These are phyloP conservation scores for Ptiloglossa arizonensis DNA, from an alignment of 1,140 invertebrate genomes.

Conservation along the genomic window DNA sequence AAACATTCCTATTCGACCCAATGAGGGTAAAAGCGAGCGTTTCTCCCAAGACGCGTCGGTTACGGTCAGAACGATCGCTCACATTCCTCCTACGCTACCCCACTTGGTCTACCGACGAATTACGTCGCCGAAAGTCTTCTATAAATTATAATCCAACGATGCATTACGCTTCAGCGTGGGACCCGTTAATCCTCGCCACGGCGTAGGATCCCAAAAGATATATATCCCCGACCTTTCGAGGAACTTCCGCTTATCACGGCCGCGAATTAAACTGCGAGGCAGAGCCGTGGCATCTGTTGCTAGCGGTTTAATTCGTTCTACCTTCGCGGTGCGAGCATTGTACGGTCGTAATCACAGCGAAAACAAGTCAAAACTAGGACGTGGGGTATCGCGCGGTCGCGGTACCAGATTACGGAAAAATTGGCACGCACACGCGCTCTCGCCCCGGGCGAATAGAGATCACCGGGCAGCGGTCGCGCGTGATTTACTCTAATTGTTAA, in stretches of 20 bases:
- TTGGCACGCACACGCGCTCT: slow-evolving; percentile 37
- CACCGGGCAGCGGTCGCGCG: background rate
- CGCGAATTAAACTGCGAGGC: slow-evolving; percentile 65
- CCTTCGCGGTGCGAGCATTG: slow-evolving; percentile 42
- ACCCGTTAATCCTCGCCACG: slow-evolving; percentile 20
- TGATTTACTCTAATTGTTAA: slow-evolving; percentile 53
- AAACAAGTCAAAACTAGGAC: slow-evolving; percentile 60
- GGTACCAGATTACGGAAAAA: slow-evolving; percentile 60
- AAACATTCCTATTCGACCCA: too few relatives aligned
- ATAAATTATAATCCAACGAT: slow-evolving; percentile 1
- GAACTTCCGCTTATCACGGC: slow-evolving; percentile 62
- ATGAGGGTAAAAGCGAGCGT: too few relatives aligned
- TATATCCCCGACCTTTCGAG: slow-evolving; percentile 36
- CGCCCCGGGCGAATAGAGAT: background rate
- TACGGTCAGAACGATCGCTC: too few relatives aligned
- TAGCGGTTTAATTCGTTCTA: slow-evolving; percentile 63
- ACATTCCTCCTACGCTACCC: too few relatives aligned
- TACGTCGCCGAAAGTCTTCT: background rate
- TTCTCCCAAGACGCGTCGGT: too few relatives aligned
- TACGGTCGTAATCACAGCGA: slow-evolving; percentile 43
- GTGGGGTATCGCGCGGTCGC: slow-evolving; percentile 46
- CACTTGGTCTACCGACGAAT: background rate
- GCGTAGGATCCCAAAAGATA: slow-evolving; percentile 29
- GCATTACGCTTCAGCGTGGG: background rate
- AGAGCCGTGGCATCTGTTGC: slow-evolving; percentile 59